Evolutionary conservation across 2,888 invertebrate species (phyloP), one percentile per base, ranked within the genome.

Genomic region (Gerosis bhagava): DNA sequence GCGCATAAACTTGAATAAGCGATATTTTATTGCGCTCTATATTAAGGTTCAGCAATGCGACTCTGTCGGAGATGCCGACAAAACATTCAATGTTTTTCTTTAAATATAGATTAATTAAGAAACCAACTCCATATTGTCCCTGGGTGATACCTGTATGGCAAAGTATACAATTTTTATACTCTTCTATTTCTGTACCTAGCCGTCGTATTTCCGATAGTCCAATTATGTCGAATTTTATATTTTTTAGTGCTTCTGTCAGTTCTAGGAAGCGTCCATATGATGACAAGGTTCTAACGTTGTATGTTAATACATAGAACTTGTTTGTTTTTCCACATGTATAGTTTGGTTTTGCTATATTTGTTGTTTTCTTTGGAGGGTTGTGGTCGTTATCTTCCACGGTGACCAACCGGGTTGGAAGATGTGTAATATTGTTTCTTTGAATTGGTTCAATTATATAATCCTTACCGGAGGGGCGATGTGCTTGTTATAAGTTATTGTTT

Each of bases 201-300:
- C 57, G 21, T 53, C n/a, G n/a, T n/a, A n/a, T n/a, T 19, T 63
- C 63, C 0, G 55, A 24, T 25, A 60, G 12, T 0, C 63, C 60
- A 4, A 60, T 46, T 39, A 63, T 52, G 22, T 63, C 59, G 8
- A 46, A 59, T 25, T 59, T 56, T 0, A 59, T 53, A 4, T 56
- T 13, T 48, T 17, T 11, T 12, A 57, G n/a, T 2, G 53, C 29
- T 32, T 51, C 39, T 5, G 42, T 39, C 12, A 59, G 15, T 43
- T 56, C 50, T 4, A 58, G 10, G 28, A 54, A 8, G 4, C 53
- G 51, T 36, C 34, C 6, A 3, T 24, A 8, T 5, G 59, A 24
- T 12, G 51, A 54, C 1, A 59, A 26, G 0, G 58, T 50, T 35
- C 29, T 56, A 8, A 53, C 53, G 17, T 62, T 62, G 22, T 58